Percentiles rank a stretch among this genome's conserved stretches.
These are phyloP conservation scores for Ormyrus rosae DNA, from an alignment of 2,888 invertebrate genomes.

Conservation along the genomic window DNA sequence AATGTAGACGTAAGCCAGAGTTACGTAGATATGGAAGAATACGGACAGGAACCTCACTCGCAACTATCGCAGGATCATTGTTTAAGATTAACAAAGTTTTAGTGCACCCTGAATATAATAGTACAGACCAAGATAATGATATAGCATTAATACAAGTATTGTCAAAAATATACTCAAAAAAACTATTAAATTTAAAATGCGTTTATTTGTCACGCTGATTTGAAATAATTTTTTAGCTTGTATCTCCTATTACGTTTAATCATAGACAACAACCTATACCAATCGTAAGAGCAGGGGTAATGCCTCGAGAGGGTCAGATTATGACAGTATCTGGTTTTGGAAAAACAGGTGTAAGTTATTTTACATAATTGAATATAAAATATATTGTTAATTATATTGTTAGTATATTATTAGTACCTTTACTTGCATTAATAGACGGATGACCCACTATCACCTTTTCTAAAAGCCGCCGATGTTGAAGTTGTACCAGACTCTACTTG, in stretches of 20 bases:
- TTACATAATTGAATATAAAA: background rate
- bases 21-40: background rate
- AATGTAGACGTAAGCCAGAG: too few relatives aligned
- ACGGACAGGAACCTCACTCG: background rate
- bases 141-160: slow-evolving; percentile 25
- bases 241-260: slow-evolving; percentile 25
- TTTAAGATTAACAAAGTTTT: slow-evolving; percentile 5
- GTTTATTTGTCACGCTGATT: background rate
- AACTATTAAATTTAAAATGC: too few relatives aligned
- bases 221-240: slow-evolving; percentile 24
- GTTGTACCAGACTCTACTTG: slow-evolving; percentile 19
- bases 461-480: slow-evolving; percentile 28
- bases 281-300: slow-evolving; percentile 11
- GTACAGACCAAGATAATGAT: background rate
- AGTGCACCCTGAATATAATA: background rate
- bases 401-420: background rate
- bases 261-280: slow-evolving; percentile 17
- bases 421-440: background rate
- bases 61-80: background rate
- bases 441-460: background rate
- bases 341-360: slow-evolving; percentile 26
- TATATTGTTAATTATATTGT: background rate
- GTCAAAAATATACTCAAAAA: background rate
- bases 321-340: slow-evolving; percentile 45
- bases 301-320: slow-evolving; percentile 6